Conservation (phyloP, 2,797 vertebrate genomes). For the Melanotaenia pygmaea region DNA sequence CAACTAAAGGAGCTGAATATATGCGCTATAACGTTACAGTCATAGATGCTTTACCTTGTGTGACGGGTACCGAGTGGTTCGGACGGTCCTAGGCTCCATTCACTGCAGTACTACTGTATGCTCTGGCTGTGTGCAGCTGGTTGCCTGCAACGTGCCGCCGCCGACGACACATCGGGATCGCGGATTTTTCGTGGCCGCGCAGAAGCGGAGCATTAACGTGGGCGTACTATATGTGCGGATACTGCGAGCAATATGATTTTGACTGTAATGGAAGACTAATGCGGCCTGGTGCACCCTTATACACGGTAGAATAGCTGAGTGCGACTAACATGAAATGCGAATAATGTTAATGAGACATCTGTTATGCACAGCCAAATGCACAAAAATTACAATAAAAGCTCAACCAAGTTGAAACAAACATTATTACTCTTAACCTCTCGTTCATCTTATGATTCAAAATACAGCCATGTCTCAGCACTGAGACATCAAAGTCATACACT, state of each 20-base stretch:
- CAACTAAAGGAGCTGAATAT: rapidly evolving
- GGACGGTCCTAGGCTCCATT: conserved; percentile 25
- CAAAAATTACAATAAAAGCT: not conserved
- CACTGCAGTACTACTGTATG: conserved; percentile 51
- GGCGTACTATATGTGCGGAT: not conserved
- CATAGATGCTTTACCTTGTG: conserved; percentile 45
- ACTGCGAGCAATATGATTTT: not conserved
- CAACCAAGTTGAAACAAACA: not conserved
- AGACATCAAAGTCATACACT: not conserved
- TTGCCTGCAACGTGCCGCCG: conserved; percentile 58
- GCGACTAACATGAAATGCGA: not conserved
- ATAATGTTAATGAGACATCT: not conserved
- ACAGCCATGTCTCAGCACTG: not conserved
- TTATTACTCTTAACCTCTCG: not conserved
- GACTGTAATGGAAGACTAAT: not conserved
- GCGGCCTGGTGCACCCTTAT: not conserved
- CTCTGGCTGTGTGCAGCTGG: conserved; percentile 62
- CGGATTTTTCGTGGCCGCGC: conserved; percentile 68
- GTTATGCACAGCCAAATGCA: not conserved
- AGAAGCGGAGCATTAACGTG: conserved; percentile 21
- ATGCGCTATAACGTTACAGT: not conserved
- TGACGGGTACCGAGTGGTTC: conserved; percentile 3
- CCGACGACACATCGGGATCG: conserved; percentile 50
- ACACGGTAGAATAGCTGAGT: rapidly evolving
- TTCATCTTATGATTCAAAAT: conserved; percentile 18